Percentiles rank a stretch among this genome's conserved stretches.
phyloP scores from a whole-genome alignment of 2,888 invertebrate genomes.

The Caenorhabditis sp. region DNA sequence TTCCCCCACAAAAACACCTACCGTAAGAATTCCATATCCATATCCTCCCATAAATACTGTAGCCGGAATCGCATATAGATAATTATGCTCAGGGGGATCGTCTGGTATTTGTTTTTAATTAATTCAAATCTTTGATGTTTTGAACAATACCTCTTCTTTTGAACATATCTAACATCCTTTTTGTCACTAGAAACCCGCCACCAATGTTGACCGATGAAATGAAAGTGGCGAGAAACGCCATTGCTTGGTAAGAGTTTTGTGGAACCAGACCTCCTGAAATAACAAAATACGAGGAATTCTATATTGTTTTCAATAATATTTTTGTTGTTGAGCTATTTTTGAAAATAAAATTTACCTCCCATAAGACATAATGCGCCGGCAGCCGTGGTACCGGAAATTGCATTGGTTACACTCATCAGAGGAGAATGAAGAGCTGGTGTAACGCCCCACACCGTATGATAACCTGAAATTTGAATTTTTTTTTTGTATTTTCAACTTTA shows the following conservation, averaged over 20 bases:
- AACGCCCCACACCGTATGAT: constrained; percentile 91
- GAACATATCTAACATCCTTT: constrained; percentile 92
- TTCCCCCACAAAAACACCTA: too few relatives aligned
- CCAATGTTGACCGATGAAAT: constrained; percentile 88
- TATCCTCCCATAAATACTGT: constrained; percentile 73
- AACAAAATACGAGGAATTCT: too few relatives aligned
- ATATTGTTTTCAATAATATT: neutral
- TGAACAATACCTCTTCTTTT: constrained; percentile 74
- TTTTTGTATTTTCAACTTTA: neutral
- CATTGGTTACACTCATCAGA: constrained; percentile 90
- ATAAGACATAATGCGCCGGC: constrained; percentile 88
- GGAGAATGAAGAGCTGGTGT: constrained; percentile 89
- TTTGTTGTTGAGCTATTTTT: neutral
- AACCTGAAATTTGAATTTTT: constrained; percentile 73
- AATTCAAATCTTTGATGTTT: neutral
- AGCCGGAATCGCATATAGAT: constrained; percentile 81
- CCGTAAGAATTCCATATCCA: constrained; percentile 72
- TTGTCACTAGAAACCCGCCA: constrained; percentile 88
- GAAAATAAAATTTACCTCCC: constrained; percentile 76
- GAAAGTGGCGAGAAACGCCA: constrained; percentile 85
- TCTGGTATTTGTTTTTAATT: constrained; percentile 65
- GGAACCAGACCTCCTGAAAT: constrained; percentile 53
- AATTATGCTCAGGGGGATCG: constrained; percentile 87
- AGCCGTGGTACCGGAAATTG: constrained; percentile 86
- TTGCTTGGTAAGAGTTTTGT: constrained; percentile 79